These are phyloP conservation scores for Pogonophryne albipinna DNA, from an alignment of 2,797 vertebrate species.

Conservation along the genomic window DNA sequence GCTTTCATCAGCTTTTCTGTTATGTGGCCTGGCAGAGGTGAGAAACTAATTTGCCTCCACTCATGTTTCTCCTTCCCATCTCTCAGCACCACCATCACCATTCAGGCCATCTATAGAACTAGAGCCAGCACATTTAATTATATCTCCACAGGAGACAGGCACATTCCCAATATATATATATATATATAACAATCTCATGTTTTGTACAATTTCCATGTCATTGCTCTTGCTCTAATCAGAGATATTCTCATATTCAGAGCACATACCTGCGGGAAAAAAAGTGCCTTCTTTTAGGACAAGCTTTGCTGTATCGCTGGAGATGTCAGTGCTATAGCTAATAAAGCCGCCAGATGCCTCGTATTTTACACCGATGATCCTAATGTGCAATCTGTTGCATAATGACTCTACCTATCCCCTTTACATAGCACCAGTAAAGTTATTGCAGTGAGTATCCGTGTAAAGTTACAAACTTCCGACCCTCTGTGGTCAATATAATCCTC, in stretches of 20 bases:
- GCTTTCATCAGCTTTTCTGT: constrained; percentile 37
- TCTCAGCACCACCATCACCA: constrained; percentile 23
- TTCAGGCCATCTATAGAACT: constrained; percentile 39
- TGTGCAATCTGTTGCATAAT: constrained; percentile 27
- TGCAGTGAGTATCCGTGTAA: neutral
- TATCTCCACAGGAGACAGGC: constrained; percentile 18
- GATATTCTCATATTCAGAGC: constrained; percentile 21
- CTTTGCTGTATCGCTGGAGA: neutral
- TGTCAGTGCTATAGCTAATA: neutral
- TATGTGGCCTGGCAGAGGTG: constrained; percentile 43
- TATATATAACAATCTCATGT: neutral
- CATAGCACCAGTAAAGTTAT: neutral
- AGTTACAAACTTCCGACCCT: neutral
- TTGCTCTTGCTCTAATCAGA: constrained; percentile 38
- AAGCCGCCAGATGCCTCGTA: constrained; percentile 33
- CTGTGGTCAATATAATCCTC: neutral
- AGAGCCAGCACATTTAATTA: constrained; percentile 49
- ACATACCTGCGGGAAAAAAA: neutral
- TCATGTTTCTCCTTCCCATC: constrained; percentile 35
- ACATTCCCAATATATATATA: neutral
- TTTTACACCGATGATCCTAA: constrained; percentile 7
- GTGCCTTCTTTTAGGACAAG: neutral
- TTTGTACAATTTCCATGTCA: constrained; percentile 11
- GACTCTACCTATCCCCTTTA: neutral
- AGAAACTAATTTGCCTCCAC: constrained; percentile 58